Evolutionary conservation across 2,888 invertebrate species (phyloP).

Genomic region (Diarsia dahlii): DNA sequence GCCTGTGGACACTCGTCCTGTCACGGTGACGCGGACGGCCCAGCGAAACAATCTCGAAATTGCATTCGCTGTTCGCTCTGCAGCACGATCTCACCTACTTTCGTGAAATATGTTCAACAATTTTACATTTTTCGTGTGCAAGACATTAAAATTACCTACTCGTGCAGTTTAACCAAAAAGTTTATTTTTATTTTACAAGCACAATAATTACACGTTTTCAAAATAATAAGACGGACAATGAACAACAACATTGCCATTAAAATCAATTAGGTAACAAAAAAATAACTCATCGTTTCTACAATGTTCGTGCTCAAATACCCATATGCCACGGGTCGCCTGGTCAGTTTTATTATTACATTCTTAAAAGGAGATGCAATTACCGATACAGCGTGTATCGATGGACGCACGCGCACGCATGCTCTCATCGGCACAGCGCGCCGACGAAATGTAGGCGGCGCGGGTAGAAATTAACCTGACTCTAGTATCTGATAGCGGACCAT

Average conservation of each 20-base stretch:
- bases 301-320: slow-evolving; percentile 54
- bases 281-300: slow-evolving; percentile 22
- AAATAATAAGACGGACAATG: slow-evolving; percentile 35
- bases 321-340: slow-evolving; percentile 61
- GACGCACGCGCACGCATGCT: slow-evolving; percentile 67
- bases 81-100: slow-evolving; percentile 79
- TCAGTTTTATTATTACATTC: slow-evolving; percentile 67
- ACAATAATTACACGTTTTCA: slow-evolving; percentile 36
- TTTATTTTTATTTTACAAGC: slow-evolving; percentile 35
- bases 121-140: slow-evolving; percentile 54
- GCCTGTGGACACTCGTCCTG: slow-evolving; percentile 76
- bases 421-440: slow-evolving; percentile 69
- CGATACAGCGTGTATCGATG: slow-evolving; percentile 76
- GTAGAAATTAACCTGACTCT: slow-evolving; percentile 74
- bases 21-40: slow-evolving; percentile 75
- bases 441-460: slow-evolving; percentile 80
- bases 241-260: slow-evolving; percentile 39
- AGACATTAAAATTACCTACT: slow-evolving; percentile 47
- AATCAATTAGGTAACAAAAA: slow-evolving; percentile 44
- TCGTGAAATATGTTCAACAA: slow-evolving; percentile 64
- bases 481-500: slow-evolving; percentile 67
- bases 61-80: slow-evolving; percentile 74
- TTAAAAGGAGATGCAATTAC: slow-evolving; percentile 77
- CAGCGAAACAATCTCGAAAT: slow-evolving; percentile 81
- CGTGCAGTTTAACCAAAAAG: slow-evolving; percentile 28